Conservation (phyloP, 2,888 invertebrate species). For the Scelioninae gen. 1 region DNA sequence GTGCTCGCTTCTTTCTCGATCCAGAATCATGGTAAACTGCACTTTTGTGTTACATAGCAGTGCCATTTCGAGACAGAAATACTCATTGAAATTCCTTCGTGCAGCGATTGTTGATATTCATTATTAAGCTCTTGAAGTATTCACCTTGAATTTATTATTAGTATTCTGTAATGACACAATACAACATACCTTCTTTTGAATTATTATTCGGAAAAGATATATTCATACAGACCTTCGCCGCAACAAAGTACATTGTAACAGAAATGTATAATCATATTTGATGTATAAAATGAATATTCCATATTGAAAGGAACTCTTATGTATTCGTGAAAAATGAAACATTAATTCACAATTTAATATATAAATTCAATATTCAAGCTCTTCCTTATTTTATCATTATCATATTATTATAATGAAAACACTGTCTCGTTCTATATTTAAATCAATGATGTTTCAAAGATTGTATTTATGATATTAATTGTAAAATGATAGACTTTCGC, state of each 20-base stretch:
- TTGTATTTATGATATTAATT: too few species aligned
- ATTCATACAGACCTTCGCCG: too few species aligned
- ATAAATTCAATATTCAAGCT: too few species aligned
- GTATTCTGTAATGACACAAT: conserved; percentile 5
- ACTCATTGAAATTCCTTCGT: conserved; percentile 23
- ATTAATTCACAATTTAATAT: too few species aligned
- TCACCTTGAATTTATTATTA: conserved; percentile 29
- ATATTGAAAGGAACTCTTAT: neutral
- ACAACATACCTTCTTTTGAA: neutral
- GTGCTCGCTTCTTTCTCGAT: conserved; percentile 47
- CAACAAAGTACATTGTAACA: too few species aligned
- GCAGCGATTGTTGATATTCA: conserved; percentile 27
- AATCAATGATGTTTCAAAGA: too few species aligned
- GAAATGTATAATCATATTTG: neutral
- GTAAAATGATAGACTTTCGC: neutral
- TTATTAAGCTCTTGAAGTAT: conserved; percentile 22
- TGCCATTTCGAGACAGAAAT: conserved; percentile 30
- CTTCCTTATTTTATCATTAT: too few species aligned
- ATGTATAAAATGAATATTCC: neutral
- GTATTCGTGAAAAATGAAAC: neutral
- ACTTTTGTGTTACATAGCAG: conserved; percentile 40
- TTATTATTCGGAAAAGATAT: neutral
- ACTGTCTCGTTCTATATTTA: too few species aligned
- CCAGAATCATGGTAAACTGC: conserved; percentile 48
- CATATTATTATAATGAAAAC: too few species aligned